These are phyloP conservation scores for Polydrusus tereticollis DNA, from an alignment of 2,888 invertebrate genomes.

Conservation along the genomic window DNA sequence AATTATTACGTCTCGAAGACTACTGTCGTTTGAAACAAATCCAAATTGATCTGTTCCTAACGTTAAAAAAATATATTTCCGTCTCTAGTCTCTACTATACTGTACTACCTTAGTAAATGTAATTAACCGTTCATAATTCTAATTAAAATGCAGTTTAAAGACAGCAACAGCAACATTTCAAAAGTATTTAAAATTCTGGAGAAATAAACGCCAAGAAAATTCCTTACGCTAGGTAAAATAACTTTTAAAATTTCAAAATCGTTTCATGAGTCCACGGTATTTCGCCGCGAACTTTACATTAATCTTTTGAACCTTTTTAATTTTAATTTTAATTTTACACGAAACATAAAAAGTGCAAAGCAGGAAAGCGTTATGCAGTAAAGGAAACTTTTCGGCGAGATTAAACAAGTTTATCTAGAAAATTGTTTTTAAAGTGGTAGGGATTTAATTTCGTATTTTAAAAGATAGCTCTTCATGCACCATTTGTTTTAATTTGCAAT, in stretches of 20 bases:
- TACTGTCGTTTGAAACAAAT: background rate
- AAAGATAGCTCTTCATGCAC: background rate
- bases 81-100: too few relatives aligned
- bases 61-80: too few relatives aligned
- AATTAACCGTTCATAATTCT: too few relatives aligned
- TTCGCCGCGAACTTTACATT: slow-evolving; percentile 2
- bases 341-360: slow-evolving; percentile 20
- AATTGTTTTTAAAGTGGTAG: background rate
- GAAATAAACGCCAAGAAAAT: background rate
- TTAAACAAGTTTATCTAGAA: slow-evolving; percentile 18
- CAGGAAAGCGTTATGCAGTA: slow-evolving; percentile 18
- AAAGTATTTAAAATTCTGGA: too few relatives aligned
- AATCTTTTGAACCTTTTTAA: slow-evolving; percentile 20
- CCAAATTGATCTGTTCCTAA: background rate
- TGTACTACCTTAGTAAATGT: too few relatives aligned
- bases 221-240: slow-evolving; percentile 6
- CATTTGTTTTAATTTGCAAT: slow-evolving; percentile 4
- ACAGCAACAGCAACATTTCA: too few relatives aligned
- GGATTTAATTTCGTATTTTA: background rate
- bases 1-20: background rate
- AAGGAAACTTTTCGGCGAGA: slow-evolving; percentile 14
- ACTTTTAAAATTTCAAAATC: slow-evolving; percentile 15
- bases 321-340: slow-evolving; percentile 18
- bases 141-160: background rate
- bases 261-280: background rate